A percentile compares a stretch with the other conserved stretches of the same genome.
Conservation (phyloP, 2,888 invertebrate species). For the Deilephila elpenor region DNA sequence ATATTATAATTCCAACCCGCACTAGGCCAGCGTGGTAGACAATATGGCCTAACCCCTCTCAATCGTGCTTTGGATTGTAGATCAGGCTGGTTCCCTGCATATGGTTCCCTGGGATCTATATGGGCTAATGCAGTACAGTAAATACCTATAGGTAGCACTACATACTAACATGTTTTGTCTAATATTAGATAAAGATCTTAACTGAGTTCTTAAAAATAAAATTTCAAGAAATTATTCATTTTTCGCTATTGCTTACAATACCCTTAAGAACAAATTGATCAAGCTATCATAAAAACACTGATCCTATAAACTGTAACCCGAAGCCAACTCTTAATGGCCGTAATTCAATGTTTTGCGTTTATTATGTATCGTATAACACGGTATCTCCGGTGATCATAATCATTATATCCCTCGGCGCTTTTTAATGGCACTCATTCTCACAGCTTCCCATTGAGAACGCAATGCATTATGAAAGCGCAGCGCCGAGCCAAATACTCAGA, state of each 20-base stretch:
- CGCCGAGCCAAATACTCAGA: neutral
- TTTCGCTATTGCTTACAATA: neutral
- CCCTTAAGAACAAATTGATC: neutral
- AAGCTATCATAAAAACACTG: constrained; percentile 4
- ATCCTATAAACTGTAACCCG: constrained; percentile 22
- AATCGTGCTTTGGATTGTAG: too few species aligned
- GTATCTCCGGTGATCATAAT: constrained; percentile 39
- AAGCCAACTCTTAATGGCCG: constrained; percentile 27
- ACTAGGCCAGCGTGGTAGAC: too few species aligned
- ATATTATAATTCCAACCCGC: too few species aligned
- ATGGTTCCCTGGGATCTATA: too few species aligned
- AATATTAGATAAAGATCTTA: too few species aligned
- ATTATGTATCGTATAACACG: constrained; percentile 29
- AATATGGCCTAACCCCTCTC: too few species aligned
- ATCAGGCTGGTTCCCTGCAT: too few species aligned
- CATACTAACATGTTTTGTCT: too few species aligned
- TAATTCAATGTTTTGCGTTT: constrained; percentile 23
- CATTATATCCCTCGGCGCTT: constrained; percentile 45
- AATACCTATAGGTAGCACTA: too few species aligned
- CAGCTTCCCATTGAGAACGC: constrained; percentile 39
- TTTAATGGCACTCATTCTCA: constrained; percentile 46
- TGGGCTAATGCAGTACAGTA: too few species aligned
- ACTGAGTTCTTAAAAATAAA: too few species aligned
- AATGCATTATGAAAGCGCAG: constrained; percentile 32
- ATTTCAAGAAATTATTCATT: neutral